Conservation (phyloP, 2,113 vertebrate species). For the Montifringilla adamsi region DNA sequence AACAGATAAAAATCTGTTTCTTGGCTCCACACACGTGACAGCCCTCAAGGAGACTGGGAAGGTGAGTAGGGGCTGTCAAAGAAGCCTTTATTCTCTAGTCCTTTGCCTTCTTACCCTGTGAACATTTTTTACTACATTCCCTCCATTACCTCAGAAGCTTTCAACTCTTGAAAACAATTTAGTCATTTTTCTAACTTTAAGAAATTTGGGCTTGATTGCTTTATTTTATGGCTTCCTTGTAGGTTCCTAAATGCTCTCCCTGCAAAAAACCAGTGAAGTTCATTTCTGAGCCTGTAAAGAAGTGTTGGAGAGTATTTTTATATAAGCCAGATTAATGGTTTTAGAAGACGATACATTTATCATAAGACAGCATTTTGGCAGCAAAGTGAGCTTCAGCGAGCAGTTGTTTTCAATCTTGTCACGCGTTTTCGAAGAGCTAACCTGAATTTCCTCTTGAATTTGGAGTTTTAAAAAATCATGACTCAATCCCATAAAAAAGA, state of each 20-base stretch:
- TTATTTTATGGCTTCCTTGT: constrained; percentile 35
- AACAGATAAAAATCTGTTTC: neutral
- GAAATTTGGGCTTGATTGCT: constrained; percentile 3
- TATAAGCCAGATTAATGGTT: constrained; percentile 46
- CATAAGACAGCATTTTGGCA: constrained; percentile 55
- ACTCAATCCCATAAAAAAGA: neutral
- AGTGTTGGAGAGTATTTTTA: constrained; percentile 38
- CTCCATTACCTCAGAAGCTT: neutral
- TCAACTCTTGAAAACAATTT: constrained; percentile 20
- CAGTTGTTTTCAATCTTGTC: constrained; percentile 60
- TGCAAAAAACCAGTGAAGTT: neutral
- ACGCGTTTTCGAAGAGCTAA: neutral
- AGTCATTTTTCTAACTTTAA: constrained; percentile 35
- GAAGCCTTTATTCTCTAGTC: neutral
- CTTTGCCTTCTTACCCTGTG: neutral
- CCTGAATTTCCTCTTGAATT: constrained; percentile 40
- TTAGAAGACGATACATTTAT: constrained; percentile 48
- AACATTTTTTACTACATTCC: neutral
- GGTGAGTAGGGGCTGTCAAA: neutral
- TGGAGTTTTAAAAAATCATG: constrained; percentile 27
- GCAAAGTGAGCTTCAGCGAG: constrained; percentile 31
- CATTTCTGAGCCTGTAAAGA: constrained; percentile 9
- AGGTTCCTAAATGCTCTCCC: constrained; percentile 12
- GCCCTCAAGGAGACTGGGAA: neutral
- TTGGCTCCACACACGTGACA: neutral